Evolutionary conservation across 2,888 invertebrate genomes (phyloP), one percentile per base, ranked within the genome.

Genomic region (Tenthredo notha): DNA sequence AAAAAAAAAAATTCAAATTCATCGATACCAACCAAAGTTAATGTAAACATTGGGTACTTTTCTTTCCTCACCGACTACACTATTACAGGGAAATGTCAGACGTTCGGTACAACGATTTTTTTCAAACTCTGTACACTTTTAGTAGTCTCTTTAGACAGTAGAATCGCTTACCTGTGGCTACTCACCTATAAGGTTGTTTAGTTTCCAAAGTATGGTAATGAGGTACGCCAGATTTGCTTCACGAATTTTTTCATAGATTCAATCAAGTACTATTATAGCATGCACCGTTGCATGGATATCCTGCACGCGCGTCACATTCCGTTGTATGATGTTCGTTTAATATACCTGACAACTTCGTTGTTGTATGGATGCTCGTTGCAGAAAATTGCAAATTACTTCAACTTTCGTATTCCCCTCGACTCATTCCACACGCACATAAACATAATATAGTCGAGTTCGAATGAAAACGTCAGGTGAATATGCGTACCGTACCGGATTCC

Each of bases 131-230:
- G 50, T 50, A 50, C 50, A 50, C 50, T 18, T 50, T 50, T 18
- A 50, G 50, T 50, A 50, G 50, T 50, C 50, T 50, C 50, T 50
- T 50, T 50, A 50, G 50, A 50, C 50, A 50, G 50, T 50, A 50
- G 54, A 54, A 54, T 54, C 54, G 54, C 6, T 54, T 54, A 54
- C 5, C 54, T 54, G 54, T 54, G 54, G 6, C 54, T 54, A 54
- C 54, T 54, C 6, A 54, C 54, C 54, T 54, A 54, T 54, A n/a
- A 54, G 54, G 54, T 54, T 15, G 54, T 54, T 54, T 54, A 54
- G 54, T 54, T 54, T 54, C 54, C 54, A 54, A 54, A 54, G n/a
- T 54, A 54, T 54, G 54, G n/a, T 54, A 54, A 54, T 54, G 54
- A 54, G 54, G 54, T 54, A 54, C 54, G 2, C 54, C 54, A 54